These are phyloP conservation scores for Acropora yongei DNA, from an alignment of 64 coral and sea anemone genomes.

Conservation along the genomic window DNA sequence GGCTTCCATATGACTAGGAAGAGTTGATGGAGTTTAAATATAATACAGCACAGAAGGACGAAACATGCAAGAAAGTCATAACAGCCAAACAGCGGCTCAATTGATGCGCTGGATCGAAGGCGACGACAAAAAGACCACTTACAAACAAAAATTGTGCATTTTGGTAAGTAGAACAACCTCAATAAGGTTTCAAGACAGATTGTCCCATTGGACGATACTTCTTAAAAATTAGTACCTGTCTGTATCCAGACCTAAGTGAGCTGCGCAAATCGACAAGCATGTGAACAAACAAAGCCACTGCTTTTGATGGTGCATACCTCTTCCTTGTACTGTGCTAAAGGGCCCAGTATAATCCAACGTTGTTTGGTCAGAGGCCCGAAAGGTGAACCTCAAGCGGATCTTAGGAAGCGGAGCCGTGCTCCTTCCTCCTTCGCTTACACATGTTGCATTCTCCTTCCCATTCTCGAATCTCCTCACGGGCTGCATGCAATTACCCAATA, in stretches of 20 bases:
- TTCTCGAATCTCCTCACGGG: slow-evolving; percentile 30
- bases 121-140: too few species aligned
- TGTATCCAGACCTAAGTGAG: slow-evolving; percentile 28
- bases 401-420: slow-evolving; percentile 40
- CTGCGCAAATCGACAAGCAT: slow-evolving; percentile 14
- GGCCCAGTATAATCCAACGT: slow-evolving; percentile 46
- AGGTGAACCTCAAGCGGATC: slow-evolving; percentile 39
- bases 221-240: not conserved
- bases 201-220: too few species aligned
- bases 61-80: too few species aligned
- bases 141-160: too few species aligned
- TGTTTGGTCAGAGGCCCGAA: slow-evolving; percentile 54
- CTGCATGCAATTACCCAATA: slow-evolving; percentile 45
- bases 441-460: slow-evolving; percentile 39
- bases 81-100: too few species aligned
- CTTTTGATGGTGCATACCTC: slow-evolving; percentile 44
- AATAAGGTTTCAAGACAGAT: too few species aligned
- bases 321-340: slow-evolving; percentile 53
- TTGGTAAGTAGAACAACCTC: too few species aligned
- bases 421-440: slow-evolving; percentile 33
- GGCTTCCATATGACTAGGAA: too few species aligned
- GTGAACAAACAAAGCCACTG: slow-evolving; percentile 66
- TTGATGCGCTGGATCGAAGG: too few species aligned
- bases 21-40: too few species aligned
- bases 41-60: too few species aligned